Percentiles rank a stretch among this genome's conserved stretches.
Conservation (phyloP, 2,797 vertebrate genomes). For the Galaxias olidus region DNA sequence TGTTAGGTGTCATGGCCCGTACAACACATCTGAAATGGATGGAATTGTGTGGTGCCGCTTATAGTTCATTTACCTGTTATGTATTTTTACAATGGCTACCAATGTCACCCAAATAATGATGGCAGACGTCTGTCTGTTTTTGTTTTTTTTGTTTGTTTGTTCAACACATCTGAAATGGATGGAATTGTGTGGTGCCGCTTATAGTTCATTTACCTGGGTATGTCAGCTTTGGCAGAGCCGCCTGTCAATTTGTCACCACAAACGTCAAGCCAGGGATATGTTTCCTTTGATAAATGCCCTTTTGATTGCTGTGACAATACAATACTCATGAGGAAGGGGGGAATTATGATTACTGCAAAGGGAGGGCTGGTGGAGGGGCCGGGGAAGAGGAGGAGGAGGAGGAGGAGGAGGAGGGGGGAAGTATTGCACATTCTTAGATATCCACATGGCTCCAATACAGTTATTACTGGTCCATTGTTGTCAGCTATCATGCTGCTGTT, state of each 20-base stretch:
- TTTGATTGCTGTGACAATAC: constrained; percentile 47
- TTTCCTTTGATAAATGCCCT: constrained; percentile 34
- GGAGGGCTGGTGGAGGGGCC: neutral
- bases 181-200: constrained; percentile 18
- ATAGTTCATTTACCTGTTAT: constrained; percentile 37
- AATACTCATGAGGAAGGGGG: neutral
- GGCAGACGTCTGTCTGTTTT: constrained; percentile 35
- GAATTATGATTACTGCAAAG: neutral
- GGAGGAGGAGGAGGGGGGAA: neutral
- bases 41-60: constrained; percentile 18
- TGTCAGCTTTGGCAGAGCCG: constrained; percentile 27
- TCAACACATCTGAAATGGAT: constrained; percentile 31
- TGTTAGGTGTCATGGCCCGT: too few species aligned
- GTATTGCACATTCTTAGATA: constrained; percentile 29
- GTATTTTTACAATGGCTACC: constrained; percentile 28
- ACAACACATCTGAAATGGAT: constrained; percentile 31
- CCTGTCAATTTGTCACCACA: constrained; percentile 46
- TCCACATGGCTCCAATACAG: constrained; percentile 50
- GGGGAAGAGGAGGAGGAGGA: neutral
- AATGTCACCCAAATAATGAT: constrained; percentile 34
- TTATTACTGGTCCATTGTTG: constrained; percentile 68
- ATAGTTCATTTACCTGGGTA: constrained; percentile 37
- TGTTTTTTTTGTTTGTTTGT: constrained; percentile 39
- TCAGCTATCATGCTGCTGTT: constrained; percentile 43
- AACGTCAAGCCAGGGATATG: constrained; percentile 52